These are phyloP conservation scores for Kryptolebias ocellatus DNA, from an alignment of 2,797 vertebrate species.

Conservation along the genomic window DNA sequence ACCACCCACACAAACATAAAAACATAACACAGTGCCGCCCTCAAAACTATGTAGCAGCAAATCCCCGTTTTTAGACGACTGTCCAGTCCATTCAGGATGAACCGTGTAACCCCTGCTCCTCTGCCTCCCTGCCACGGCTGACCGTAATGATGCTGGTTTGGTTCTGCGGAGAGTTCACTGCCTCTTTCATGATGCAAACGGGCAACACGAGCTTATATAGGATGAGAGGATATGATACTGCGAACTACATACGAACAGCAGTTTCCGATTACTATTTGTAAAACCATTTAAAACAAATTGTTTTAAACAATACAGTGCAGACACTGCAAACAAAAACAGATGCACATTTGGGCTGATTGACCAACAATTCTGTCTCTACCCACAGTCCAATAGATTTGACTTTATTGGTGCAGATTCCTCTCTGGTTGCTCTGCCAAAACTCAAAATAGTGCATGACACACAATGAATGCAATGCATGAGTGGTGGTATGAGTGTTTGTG, in stretches of 20 bases:
- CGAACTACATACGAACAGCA: too few species aligned
- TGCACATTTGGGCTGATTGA: slow-evolving; percentile 16
- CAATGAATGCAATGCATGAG: slow-evolving; percentile 29
- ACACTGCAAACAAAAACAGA: not conserved
- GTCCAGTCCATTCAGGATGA: slow-evolving; percentile 60
- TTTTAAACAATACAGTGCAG: not conserved
- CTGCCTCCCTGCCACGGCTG: slow-evolving; percentile 35
- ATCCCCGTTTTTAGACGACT: slow-evolving; percentile 56
- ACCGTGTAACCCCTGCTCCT: slow-evolving; percentile 62
- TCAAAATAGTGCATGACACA: slow-evolving; percentile 55
- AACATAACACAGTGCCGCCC: slow-evolving; percentile 39
- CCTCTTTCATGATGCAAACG: slow-evolving; percentile 1
- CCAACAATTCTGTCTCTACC: slow-evolving; percentile 20
- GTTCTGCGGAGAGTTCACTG: slow-evolving; percentile 20
- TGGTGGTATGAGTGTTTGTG: slow-evolving; percentile 18
- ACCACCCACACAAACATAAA: slow-evolving; percentile 38
- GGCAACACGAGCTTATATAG: not conserved
- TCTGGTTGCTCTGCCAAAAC: slow-evolving; percentile 35
- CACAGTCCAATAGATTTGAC: slow-evolving; percentile 17
- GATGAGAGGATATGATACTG: slow-evolving; percentile 4
- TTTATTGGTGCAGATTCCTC: slow-evolving; percentile 47
- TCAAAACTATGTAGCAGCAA: slow-evolving; percentile 63
- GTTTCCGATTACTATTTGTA: not conserved
- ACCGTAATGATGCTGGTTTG: slow-evolving; percentile 31
- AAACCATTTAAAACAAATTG: not conserved